These are phyloP conservation scores for Phalacrocorax carbo DNA, from an alignment of 2,113 vertebrate species.

Conservation along the genomic window DNA sequence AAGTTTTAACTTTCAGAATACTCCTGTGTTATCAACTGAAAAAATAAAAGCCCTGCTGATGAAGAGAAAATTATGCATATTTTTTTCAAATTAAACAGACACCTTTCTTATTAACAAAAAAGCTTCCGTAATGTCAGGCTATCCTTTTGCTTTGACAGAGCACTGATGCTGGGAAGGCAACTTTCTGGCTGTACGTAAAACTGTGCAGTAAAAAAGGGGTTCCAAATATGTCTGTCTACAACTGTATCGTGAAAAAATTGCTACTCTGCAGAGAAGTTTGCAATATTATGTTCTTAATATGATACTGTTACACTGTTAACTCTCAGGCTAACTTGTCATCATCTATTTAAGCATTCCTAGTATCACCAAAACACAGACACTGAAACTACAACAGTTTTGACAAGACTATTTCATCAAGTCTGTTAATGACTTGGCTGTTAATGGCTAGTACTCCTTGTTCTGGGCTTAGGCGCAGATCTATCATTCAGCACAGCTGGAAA, in stretches of 20 bases:
- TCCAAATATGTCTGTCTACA: not conserved
- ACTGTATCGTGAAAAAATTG: not conserved
- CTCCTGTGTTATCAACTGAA: not conserved
- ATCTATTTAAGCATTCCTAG: not conserved
- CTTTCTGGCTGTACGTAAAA: not conserved
- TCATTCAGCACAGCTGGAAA: slow-evolving; percentile 22
- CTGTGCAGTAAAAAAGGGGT: not conserved
- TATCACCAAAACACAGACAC: not conserved
- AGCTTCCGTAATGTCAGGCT: not conserved
- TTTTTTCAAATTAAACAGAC: not conserved
- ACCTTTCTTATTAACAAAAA: not conserved
- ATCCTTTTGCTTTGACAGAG: not conserved
- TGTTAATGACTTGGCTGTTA: not conserved
- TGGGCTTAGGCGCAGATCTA: not conserved
- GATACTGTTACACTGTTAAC: not conserved
- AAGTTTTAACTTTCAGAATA: not conserved
- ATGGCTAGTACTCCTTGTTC: not conserved
- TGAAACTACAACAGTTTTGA: slow-evolving; percentile 43
- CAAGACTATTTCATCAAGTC: slow-evolving; percentile 23
- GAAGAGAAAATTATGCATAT: not conserved
- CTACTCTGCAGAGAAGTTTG: not conserved
- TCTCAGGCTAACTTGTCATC: not conserved
- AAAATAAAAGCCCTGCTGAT: not conserved
- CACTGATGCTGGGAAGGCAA: not conserved
- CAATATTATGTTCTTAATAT: not conserved